Evolutionary conservation across 2,888 invertebrate species (phyloP), one percentile per base, ranked within the genome.

Genomic region (Shargacucullia verbasci): DNA sequence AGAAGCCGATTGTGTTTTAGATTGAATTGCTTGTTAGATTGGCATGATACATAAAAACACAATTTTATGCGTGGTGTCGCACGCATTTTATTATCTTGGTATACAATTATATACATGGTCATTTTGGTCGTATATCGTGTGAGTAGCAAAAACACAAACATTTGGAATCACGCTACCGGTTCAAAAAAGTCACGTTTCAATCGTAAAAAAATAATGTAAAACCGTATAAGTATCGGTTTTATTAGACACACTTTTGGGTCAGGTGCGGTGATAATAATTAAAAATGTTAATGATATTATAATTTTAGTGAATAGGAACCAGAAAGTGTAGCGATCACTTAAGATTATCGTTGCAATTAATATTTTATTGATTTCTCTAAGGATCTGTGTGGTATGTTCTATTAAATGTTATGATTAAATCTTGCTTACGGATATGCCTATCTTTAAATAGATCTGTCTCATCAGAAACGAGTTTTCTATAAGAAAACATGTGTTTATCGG

Each of bases 211-310:
- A 46, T 58, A 37, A 67, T 50, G 40, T 53, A 57, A 54, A 70
- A 37, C 47, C 53, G 49, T 44, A 53, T 50, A 55, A 50, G 13
- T 50, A 68, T 71, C 47, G 45, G 37, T 64, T 63, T 72, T 62
- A 60, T 55, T 62, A 40, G 29, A 34, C 27, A 47, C 35, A 29
- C 25, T 58, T 46, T 20, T 68, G 37, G 64, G 64, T 68, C 59
- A 62, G 33, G 40, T 56, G 15, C 53, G 52, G 58, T 62, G 58
- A 54, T 47, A 46, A 69, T 68, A 69, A 63, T 62, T 75, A 56
- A 68, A 64, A 59, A 72, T 62, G 69, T 58, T 49, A 74, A 72
- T 72, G 29, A 34, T 61, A 59, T 68, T 68, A 41, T 64, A 74
- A 68, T 75, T 64, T 49, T 57, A 6, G 49, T 52, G 49, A 53